phyloP scores from a whole-genome alignment of 1,140 invertebrate species.

The Antheraea mylitta region DNA sequence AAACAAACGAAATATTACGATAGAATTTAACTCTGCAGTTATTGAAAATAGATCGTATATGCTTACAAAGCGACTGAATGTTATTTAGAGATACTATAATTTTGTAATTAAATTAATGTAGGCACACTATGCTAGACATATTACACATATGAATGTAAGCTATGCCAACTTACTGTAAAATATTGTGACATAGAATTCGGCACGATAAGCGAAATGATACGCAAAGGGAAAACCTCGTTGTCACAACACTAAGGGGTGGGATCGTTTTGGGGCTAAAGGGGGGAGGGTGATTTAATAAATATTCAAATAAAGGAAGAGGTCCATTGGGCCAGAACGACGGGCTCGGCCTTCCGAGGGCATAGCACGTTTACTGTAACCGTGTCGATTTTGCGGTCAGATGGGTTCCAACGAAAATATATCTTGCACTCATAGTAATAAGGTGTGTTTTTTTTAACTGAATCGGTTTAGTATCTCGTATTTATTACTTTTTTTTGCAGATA shows the following conservation, averaged over 20 bases:
- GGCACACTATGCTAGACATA: too few species aligned
- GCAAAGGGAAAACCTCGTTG: slow-evolving; percentile 33
- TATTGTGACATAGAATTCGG: slow-evolving; percentile 19
- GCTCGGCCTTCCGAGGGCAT: slow-evolving; percentile 20
- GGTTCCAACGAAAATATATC: neutral
- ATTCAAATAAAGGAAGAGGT: slow-evolving; percentile 49
- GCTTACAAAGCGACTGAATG: too few species aligned
- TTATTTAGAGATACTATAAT: too few species aligned
- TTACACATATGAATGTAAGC: too few species aligned
- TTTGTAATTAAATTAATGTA: too few species aligned
- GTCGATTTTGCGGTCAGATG: neutral
- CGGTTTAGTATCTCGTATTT: neutral
- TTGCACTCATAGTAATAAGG: neutral
- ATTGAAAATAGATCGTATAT: too few species aligned
- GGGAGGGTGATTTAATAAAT: slow-evolving; percentile 54
- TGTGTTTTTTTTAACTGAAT: neutral
- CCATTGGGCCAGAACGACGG: slow-evolving; percentile 36
- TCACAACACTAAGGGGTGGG: slow-evolving; percentile 34
- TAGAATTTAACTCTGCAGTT: too few species aligned
- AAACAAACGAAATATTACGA: too few species aligned
- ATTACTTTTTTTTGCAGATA: neutral
- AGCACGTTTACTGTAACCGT: slow-evolving; percentile 5
- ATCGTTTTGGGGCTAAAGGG: slow-evolving; percentile 26
- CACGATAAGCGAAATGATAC: slow-evolving; percentile 30
- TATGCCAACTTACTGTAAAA: slow-evolving; percentile 15